A percentile compares a stretch with the other conserved stretches of the same genome.
These are phyloP conservation scores for Tetranychus cinnabarinus DNA, from an alignment of 1,140 invertebrate genomes.

Conservation along the genomic window DNA sequence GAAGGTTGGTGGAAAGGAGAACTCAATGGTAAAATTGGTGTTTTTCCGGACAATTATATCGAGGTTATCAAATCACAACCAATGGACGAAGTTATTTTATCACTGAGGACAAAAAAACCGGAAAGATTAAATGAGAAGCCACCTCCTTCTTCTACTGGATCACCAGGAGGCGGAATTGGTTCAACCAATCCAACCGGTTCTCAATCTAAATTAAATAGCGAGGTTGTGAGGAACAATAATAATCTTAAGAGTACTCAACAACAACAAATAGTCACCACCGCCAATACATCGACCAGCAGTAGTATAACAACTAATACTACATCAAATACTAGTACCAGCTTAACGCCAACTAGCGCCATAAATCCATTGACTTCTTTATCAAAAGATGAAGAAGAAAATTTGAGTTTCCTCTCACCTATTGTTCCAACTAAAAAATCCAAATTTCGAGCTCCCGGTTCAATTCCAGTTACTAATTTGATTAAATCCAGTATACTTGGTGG, in stretches of 20 bases:
- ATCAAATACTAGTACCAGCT: neutral
- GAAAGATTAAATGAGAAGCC: neutral
- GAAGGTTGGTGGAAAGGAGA: conserved; percentile 94
- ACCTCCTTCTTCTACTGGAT: neutral
- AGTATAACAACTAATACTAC: neutral
- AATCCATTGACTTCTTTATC: neutral
- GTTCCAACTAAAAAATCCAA: too few relatives aligned
- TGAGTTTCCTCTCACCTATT: too few relatives aligned
- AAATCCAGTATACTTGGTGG: neutral
- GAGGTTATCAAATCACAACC: conserved; percentile 27
- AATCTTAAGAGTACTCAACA: neutral
- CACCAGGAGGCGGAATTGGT: neutral
- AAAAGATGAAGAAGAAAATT: neutral
- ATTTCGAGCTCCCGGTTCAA: too few relatives aligned
- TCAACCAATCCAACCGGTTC: neutral
- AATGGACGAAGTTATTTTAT: neutral
- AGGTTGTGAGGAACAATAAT: too few relatives aligned
- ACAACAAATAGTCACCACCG: neutral
- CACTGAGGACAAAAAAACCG: neutral
- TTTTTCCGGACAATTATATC: conserved; percentile 95
- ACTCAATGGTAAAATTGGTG: conserved; percentile 54
- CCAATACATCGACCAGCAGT: conserved; percentile 5
- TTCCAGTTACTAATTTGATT: too few relatives aligned
- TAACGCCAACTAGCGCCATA: neutral
- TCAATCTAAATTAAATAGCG: too few relatives aligned